Base-by-base conservation (phyloP, 2,888 invertebrate species). In the Melanargia galathea region DNA sequence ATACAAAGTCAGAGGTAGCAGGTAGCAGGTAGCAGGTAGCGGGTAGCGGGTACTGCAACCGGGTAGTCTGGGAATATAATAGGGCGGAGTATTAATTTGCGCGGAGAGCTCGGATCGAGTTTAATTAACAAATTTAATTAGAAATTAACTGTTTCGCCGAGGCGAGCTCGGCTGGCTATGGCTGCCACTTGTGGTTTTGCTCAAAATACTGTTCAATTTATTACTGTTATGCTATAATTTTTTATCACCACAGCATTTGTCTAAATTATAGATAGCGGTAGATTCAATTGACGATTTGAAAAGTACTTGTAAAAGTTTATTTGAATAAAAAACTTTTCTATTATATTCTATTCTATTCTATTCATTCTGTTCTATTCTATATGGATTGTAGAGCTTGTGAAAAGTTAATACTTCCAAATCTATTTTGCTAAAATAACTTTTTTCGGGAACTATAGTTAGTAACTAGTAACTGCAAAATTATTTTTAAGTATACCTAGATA, bases 121-220 rank as follows among this genome's bases (percentile, higher is more conserved):
- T 89, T 92, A 92, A 92, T 92, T 92, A 92, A 91, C 90, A 89
- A 91, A 92, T 92, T 92, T 92, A 92, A 92, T 92, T 92, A 90
- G 87, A 90, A 92, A 92, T 92, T 92, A 92, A 92, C 91, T 86
- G 91, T 89, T 91, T 89, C 84, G 80, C 80, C 75, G 77, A 71
- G 75, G 77, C 77, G 80, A 73, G 60, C 65, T 55, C 51, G 57
- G 57, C 51, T n/a, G n/a, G 33, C 52, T 72, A 82, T 86, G 87
- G 82, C 58, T 84, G 78, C 48, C 70, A 56, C 57, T 20, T 46
- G 7, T 11, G 45, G 35, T 13, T 0, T 13, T 18, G 20, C 16
- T 52, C 11, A 13, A 33, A 30, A n/a, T 11, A 22, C 1, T 13
- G 13, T 24, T 46, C 46, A 46, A 11, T 10, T 45, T 45, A 0